Conservation (phyloP, 2,888 invertebrate species). For the Cerceris rybyensis region DNA sequence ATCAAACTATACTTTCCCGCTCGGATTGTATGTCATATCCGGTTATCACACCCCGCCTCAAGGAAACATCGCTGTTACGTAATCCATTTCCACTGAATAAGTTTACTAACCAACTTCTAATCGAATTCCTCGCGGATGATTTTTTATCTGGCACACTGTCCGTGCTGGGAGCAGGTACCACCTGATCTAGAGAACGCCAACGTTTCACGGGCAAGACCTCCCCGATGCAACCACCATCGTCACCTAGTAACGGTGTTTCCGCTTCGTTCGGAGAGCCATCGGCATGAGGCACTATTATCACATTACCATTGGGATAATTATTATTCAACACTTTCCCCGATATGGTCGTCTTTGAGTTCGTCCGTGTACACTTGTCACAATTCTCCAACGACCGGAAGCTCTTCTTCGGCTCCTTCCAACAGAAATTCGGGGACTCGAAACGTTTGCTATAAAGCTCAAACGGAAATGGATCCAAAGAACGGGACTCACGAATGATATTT, state of each 20-base stretch:
- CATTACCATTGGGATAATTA: slow-evolving; percentile 84
- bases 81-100: slow-evolving; percentile 89
- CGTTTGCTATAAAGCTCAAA: slow-evolving; percentile 70
- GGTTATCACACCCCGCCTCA: slow-evolving; percentile 83
- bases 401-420: slow-evolving; percentile 74
- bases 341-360: slow-evolving; percentile 81
- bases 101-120: slow-evolving; percentile 89
- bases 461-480: slow-evolving; percentile 87
- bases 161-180: slow-evolving; percentile 82
- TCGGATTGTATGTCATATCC: slow-evolving; percentile 84
- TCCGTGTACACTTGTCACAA: slow-evolving; percentile 81
- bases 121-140: slow-evolving; percentile 85
- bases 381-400: slow-evolving; percentile 83
- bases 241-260: slow-evolving; percentile 82
- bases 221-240: slow-evolving; percentile 77
- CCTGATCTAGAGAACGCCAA: slow-evolving; percentile 90
- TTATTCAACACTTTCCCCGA: slow-evolving; percentile 83
- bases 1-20: slow-evolving; percentile 85
- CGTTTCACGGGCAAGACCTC: slow-evolving; percentile 83
- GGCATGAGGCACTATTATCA: slow-evolving; percentile 78
- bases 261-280: slow-evolving; percentile 76
- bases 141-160: slow-evolving; percentile 84
- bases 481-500: slow-evolving; percentile 84
- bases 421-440: slow-evolving; percentile 72
- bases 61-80: slow-evolving; percentile 85